Base-by-base conservation (phyloP, 1,140 invertebrate species). In the Lordiphosa collinella region DNA sequence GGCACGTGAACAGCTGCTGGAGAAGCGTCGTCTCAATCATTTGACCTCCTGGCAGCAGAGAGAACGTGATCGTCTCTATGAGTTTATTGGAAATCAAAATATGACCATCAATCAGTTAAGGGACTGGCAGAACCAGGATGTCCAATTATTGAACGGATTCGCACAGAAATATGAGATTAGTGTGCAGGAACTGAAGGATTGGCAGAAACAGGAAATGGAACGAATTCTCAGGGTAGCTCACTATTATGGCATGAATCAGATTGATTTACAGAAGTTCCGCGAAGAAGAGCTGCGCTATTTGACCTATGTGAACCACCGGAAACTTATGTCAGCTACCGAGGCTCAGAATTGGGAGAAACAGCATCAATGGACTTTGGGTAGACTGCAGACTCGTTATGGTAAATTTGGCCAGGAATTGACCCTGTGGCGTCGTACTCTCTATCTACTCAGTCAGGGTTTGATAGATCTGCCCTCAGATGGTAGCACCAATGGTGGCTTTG, bases 1-100 rank as follows among this genome's bases (percentile, higher is more conserved):
- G 60, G 46, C 38, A 0, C 44, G 66, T 10, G 69, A 86, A 11
- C 64, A 69, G 5, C 16, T 72, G 2, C 40, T 88, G 11, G 75
- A 88, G 16, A 56, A 66, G 2, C 85, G 63, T 1, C 55, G 48
- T 0, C 57, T 88, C 3, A 78, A 79, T 2, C 18, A 50, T 1
- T 40, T 88, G 4, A 64, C 71, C 32, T 11, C 36, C 0, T 88
- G 87, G 87, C 87, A 88, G 60, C 66, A 69, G 35, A 44, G 58
- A 14, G 87, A 88, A 25, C 79, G 87, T 4, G 87, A 88, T 60
- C 86, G 86, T 14, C 57, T 88, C 0, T 88, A 88, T 38, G 78
- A 69, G 4, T 86, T 88, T 18, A 87, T 88, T 25, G 63, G 70
- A 34, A 88, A 71, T 16, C 84, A 87, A 40, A 87, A 82, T 36